Evolutionary conservation across 2,797 vertebrate species (phyloP).

Genomic region (Podarcis siculus): DNA sequence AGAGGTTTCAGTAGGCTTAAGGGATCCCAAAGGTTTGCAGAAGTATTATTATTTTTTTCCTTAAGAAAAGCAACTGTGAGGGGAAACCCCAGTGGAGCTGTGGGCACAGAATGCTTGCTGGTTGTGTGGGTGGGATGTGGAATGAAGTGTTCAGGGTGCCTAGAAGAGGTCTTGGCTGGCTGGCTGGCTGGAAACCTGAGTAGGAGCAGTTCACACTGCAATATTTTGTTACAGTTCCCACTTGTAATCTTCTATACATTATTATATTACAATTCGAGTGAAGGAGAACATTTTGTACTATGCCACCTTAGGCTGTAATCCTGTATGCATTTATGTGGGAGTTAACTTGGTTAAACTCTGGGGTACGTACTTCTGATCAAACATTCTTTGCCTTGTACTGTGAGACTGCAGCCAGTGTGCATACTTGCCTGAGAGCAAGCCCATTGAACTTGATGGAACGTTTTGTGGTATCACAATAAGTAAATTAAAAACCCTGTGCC

Average conservation of each 20-base stretch:
- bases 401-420: not conserved
- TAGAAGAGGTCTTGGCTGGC: not conserved
- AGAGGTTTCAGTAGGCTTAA: not conserved
- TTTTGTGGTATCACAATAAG: not conserved
- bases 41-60: not conserved
- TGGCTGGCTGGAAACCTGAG: not conserved
- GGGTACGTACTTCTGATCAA: not conserved
- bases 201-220: not conserved
- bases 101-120: not conserved
- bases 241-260: not conserved
- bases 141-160: not conserved
- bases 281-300: not conserved
- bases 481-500: slow-evolving; percentile 17
- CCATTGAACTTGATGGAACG: not conserved
- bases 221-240: not conserved
- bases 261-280: accelerated
- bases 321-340: not conserved
- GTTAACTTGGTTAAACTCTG: not conserved
- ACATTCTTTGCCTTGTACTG: not conserved
- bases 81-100: not conserved
- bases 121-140: not conserved
- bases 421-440: not conserved
- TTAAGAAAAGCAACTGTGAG: not conserved
- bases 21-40: not conserved
- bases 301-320: not conserved